These are phyloP conservation scores for Tachina fera DNA, from an alignment of 2,888 invertebrate genomes.

Conservation along the genomic window DNA sequence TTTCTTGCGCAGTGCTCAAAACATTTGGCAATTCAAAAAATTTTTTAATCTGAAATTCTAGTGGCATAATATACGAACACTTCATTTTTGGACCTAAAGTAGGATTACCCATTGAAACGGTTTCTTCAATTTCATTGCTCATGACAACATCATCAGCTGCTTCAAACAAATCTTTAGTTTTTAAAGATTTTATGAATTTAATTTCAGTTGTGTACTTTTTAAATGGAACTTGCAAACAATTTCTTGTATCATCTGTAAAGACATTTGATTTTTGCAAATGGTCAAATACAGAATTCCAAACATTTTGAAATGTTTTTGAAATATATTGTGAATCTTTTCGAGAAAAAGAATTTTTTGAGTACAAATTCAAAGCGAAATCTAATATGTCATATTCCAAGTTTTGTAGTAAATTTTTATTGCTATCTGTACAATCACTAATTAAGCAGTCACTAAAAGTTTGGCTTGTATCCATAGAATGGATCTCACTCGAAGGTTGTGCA, in stretches of 20 bases:
- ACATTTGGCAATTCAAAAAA: constrained; percentile 59
- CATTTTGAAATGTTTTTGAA: constrained; percentile 31
- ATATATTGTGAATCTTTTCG: constrained; percentile 27
- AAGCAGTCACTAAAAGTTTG: constrained; percentile 5
- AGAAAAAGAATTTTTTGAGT: constrained; percentile 30
- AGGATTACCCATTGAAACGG: constrained; percentile 28
- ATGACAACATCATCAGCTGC: too few relatives aligned
- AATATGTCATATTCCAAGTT: constrained; percentile 1
- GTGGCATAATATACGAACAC: constrained; percentile 47
- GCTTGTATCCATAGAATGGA: background rate
- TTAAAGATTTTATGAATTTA: constrained; percentile 33
- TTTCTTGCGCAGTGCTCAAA: constrained; percentile 27
- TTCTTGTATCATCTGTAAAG: background rate
- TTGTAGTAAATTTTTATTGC: constrained; percentile 3
- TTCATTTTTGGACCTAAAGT: constrained; percentile 22
- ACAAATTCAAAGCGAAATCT: constrained; percentile 17
- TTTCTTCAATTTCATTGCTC: constrained; percentile 41
- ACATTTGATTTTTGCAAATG: constrained; percentile 21
- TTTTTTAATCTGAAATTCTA: constrained; percentile 58
- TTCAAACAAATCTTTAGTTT: constrained; percentile 39
- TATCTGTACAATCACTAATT: background rate
- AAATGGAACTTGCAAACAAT: constrained; percentile 24
- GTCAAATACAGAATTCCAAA: constrained; percentile 16
- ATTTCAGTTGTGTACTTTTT: constrained; percentile 34
- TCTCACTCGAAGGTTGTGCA: constrained; percentile 6